Evolutionary conservation across 23 tunicate species (phyloP), one percentile per base, ranked within the genome.

Genomic region (Botrylloides violaceus): DNA sequence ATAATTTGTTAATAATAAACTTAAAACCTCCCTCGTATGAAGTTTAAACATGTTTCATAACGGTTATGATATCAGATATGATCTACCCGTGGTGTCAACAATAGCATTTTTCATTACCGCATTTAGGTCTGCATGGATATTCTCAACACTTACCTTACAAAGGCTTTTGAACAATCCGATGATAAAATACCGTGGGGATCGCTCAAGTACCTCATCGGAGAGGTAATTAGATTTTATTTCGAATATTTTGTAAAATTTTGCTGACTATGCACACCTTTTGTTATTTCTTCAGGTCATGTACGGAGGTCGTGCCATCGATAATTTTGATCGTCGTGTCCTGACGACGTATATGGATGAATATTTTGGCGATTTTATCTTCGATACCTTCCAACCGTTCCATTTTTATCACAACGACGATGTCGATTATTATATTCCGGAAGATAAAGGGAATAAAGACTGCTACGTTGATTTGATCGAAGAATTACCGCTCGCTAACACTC

Each of bases 321-420:
- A 79, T 36, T 95, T 87, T 70, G 99, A 95, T 59, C 68, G 99
- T 24, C 71, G 99, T 23, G 89, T 95, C 37, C 77, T 95, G 62
- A 95, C 95, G 3, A 95, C 99, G 23, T 95, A 95, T 80, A 95
- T 95, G 99, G 99, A 95, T 20, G 99, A 95, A 47, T 95, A 95
- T 50, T 95, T 95, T 55, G 99, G 99, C 3, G 99, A 95, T 58
- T 95, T 95, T 66, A 95, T 95, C 34, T 95, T 95, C 71, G 99
- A 95, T 37, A 79, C 95, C 25, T 95, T 95, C 91, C 99, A 95
- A 76, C 99, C 99, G 23, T 95, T 87, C 64, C 96, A 87, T 68
- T 95, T 95, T 64, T 95, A 76, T 83, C 82, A 82, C 83, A 82
- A 87, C 64, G 62, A 68, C 19, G 95, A 95, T 23, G 91, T 95